Base-by-base conservation (phyloP, 2,797 vertebrate species). In the Syngnathus rostellatus region DNA sequence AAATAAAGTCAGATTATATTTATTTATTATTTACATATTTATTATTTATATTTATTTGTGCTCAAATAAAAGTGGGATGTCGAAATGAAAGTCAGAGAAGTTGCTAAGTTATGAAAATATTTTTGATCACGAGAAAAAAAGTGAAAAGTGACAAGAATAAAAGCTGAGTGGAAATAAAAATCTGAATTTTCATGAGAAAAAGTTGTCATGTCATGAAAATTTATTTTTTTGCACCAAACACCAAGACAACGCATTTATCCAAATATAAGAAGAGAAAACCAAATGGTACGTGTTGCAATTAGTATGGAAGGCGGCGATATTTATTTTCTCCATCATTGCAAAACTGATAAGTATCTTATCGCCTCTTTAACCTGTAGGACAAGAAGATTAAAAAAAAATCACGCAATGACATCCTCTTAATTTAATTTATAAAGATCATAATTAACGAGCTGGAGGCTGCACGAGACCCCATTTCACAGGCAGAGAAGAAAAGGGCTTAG, bases 381-480 rank as follows among this genome's bases (percentile, higher is more conserved):
- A 72, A 76, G 75, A 67, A 82, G 79, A 84, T 82, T 73, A 79
- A 77, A 51, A 51, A 84, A 79, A 87, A 84, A 74, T 83, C 77
- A 79, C 82, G 83, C 76, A 71, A 75, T 89, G 88, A 90, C 88
- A 88, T 88, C 76, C 81, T 86, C 76, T 87, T 90, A 88, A 88
- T 91, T 89, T 89, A 90, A 91, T 92, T 89, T 89, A 89, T 90
- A 89, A 90, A 89, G 88, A 87, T 85, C 83, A 88, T 90, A 90
- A 92, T 92, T 89, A 92, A 90, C 77, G 85, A 90, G 89, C 87
- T 82, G 80, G 80, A 85, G 84, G 79, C 88, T 86, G 81, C 78
- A 59, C 73, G 80, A 88, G 84, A 86, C 78, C 83, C 76, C 74
- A 82, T 90, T 89, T 89, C 88, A 83, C 83, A 73, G 31, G 72